phyloP scores from a whole-genome alignment of 2,797 vertebrate species.

The Lagocephalus sceleratus region DNA sequence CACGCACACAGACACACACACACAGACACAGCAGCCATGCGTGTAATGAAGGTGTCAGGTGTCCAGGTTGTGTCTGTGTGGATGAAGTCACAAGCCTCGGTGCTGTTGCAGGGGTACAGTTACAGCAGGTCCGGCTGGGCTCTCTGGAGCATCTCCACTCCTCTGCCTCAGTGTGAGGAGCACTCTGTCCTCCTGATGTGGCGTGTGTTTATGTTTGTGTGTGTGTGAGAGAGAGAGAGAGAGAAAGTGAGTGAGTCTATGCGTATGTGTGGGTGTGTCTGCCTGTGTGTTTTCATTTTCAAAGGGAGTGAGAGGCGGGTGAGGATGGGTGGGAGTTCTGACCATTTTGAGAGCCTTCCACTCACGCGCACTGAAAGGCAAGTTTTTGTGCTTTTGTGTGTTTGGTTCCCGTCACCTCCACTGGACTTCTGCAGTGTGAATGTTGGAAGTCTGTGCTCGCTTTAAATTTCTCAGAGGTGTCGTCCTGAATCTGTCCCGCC shows the following conservation, averaged over 20 bases:
- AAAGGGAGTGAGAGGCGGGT: too few relatives aligned
- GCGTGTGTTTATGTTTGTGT: conserved; percentile 5
- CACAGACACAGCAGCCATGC: conserved; percentile 25
- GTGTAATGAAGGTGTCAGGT: conserved; percentile 50
- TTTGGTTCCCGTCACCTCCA: too few relatives aligned
- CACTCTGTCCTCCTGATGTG: neutral
- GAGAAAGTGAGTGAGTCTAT: too few relatives aligned
- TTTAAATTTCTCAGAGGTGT: too few relatives aligned
- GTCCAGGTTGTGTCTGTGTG: conserved; percentile 48
- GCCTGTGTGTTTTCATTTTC: too few relatives aligned
- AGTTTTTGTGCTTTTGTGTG: too few relatives aligned
- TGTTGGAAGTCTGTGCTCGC: too few relatives aligned
- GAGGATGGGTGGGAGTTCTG: too few relatives aligned
- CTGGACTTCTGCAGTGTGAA: conserved; percentile 13
- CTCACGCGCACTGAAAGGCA: too few relatives aligned
- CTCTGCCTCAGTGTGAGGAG: conserved; percentile 13
- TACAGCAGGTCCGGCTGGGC: conserved; percentile 51
- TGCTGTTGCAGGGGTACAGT: conserved; percentile 43
- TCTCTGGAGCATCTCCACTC: conserved; percentile 11
- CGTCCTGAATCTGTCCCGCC: too few relatives aligned
- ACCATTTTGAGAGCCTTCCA: too few relatives aligned
- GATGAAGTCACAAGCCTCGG: conserved; percentile 58
- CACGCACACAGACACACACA: neutral
- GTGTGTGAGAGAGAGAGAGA: conserved; percentile 10
- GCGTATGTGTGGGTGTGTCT: too few relatives aligned